Evolutionary conservation across 2,797 vertebrate species (phyloP).

Genomic region (Nothura maculosa): DNA sequence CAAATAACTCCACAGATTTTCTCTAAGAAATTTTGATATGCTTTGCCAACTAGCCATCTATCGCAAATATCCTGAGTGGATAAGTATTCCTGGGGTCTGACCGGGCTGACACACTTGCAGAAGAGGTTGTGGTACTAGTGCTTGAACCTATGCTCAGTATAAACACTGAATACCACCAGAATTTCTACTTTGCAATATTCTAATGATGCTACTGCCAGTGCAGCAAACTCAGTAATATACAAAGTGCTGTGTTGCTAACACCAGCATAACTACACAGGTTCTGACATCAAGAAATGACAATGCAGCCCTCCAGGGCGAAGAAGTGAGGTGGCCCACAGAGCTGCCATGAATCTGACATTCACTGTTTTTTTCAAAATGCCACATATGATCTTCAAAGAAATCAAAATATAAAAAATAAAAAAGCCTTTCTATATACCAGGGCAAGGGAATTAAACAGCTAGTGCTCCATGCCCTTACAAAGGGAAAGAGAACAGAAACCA

Average conservation of each 20-base stretch:
- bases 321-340: neutral
- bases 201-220: neutral
- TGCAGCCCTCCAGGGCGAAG: neutral
- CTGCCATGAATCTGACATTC: rapidly evolving
- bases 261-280: neutral
- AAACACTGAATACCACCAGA: neutral
- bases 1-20: neutral
- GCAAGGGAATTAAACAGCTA: neutral
- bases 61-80: neutral
- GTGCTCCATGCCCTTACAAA: neutral
- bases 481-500: neutral
- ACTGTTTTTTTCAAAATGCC: neutral
- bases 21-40: neutral
- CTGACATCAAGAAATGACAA: neutral
- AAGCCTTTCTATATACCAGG: neutral
- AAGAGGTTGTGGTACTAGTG: neutral
- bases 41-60: neutral
- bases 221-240: neutral
- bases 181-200: neutral
- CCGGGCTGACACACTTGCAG: neutral
- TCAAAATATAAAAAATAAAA: neutral
- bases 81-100: neutral
- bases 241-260: rapidly evolving
- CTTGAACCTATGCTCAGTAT: rapidly evolving
- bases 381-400: rapidly evolving